Base-by-base conservation (phyloP, 2,888 invertebrate species). In the Tipula vernalis region DNA sequence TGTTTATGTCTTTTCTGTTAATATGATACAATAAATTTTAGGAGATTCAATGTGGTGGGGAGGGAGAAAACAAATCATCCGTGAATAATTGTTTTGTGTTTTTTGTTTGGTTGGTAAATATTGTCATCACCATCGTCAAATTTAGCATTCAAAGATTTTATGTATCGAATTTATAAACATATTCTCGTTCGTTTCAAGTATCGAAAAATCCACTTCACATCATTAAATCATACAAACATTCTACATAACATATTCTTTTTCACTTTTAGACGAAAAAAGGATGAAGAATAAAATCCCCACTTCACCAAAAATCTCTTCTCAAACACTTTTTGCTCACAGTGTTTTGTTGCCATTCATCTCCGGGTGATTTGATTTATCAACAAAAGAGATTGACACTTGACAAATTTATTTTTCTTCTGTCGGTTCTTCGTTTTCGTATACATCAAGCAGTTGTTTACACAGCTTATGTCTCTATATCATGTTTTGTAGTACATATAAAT, bases 311-410 rank as follows among this genome's bases (percentile, higher is more conserved):
- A 28, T 28, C 28, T 71, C 28, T 71, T 71, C 71, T 10, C 51
- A 15, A 57, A 57, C 51, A 57, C 51, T 15, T 15, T 57, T 57
- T 57, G 71, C 28, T 10, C 2, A 10, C 28, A 18, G 5, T 28
- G 71, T 28, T 71, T 28, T 71, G 71, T 10, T 71, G 4, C 71
- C 71, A 71, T 71, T 28, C 28, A 28, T 71, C 18, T 28, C 71
- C 18, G 10, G 18, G 2, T 71, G 71, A 71, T 71, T 71, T 71
- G 71, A 71, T 71, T 71, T 71, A 28, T 71, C 71, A 71, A 71
- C 71, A 71, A 71, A 71, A 71, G 71, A 71, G 71, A 71, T 71
- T 71, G 71, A 71, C 71, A 71, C 71, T 71, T 71, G 71, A 71
- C 71, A 71, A 71, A 71, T 71, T 71, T 71, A 71, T 71, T 71